Evolutionary conservation across 1,140 invertebrate species (phyloP).

Genomic region (Drosophila grimshawi): DNA sequence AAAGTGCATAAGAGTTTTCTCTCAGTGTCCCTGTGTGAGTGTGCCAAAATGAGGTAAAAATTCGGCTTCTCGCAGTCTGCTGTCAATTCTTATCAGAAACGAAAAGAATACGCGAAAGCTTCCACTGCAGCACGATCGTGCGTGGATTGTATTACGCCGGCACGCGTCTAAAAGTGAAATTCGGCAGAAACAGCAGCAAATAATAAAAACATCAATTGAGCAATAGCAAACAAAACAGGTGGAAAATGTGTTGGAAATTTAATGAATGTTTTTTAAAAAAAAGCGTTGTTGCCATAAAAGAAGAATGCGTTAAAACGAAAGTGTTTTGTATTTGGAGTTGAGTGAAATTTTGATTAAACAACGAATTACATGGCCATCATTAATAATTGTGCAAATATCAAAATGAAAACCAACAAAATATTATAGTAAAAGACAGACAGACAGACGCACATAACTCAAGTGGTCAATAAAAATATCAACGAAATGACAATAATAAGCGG

Average conservation of each 20-base stretch:
- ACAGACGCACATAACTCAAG: slow-evolving; percentile 22
- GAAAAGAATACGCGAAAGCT: slow-evolving; percentile 8
- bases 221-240: slow-evolving; percentile 33
- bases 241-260: slow-evolving; percentile 3
- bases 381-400: slow-evolving; percentile 49
- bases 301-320: slow-evolving; percentile 51
- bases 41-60: slow-evolving; percentile 28
- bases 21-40: slow-evolving; percentile 4
- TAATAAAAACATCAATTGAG: background rate
- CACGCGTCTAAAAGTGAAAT: slow-evolving; percentile 71
- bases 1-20: slow-evolving; percentile 10
- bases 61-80: background rate
- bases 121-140: slow-evolving; percentile 12
- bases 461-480: slow-evolving; percentile 35
- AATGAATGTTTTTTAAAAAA: background rate
- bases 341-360: slow-evolving; percentile 58
- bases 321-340: slow-evolving; percentile 24
- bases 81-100: slow-evolving; percentile 32
- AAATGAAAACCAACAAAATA: slow-evolving; percentile 44
- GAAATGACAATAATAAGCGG: slow-evolving; percentile 42
- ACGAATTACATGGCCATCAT: slow-evolving; percentile 58
- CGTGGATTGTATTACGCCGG: slow-evolving; percentile 37
- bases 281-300: background rate
- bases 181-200: slow-evolving; percentile 1
- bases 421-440: no score